Evolutionary conservation across 2,113 vertebrate genomes (phyloP).

Genomic region (Corythornis vintsioides): DNA sequence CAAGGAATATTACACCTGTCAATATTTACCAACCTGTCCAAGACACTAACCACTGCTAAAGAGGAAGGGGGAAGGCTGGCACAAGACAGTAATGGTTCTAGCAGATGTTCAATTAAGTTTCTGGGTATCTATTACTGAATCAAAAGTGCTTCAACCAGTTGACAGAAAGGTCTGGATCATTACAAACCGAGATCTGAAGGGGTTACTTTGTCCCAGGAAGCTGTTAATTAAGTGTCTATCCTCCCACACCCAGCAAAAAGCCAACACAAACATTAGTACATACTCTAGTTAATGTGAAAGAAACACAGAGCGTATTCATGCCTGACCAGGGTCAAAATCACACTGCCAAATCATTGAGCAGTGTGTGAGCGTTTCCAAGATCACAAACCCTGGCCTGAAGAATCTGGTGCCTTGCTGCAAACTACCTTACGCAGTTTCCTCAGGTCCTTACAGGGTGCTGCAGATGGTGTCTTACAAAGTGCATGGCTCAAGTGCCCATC

Average conservation of each 20-base stretch:
- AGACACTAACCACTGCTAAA: neutral
- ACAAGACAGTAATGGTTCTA: neutral
- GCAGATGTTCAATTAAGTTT: neutral
- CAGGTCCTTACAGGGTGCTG: accelerated
- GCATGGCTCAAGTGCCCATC: neutral
- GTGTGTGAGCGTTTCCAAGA: neutral
- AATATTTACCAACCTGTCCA: neutral
- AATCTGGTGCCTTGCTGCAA: neutral
- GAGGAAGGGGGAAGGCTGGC: neutral
- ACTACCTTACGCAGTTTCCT: neutral
- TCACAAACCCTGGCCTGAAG: neutral
- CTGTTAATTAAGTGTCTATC: slow-evolving; percentile 17
- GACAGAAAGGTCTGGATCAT: neutral
- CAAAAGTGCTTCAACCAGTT: neutral
- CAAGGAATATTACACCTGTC: neutral
- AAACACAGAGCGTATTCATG: neutral
- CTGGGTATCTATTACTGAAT: neutral
- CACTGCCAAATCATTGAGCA: neutral
- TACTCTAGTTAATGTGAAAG: neutral
- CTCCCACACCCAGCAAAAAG: slow-evolving; percentile 40
- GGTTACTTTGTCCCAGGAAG: slow-evolving; percentile 36
- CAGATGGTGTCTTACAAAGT: neutral
- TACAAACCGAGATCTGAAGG: neutral
- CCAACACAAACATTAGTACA: slow-evolving; percentile 45
- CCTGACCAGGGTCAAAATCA: neutral